phyloP scores from a whole-genome alignment of 2,113 vertebrate species.

The Acanthochromis polyacanthus region DNA sequence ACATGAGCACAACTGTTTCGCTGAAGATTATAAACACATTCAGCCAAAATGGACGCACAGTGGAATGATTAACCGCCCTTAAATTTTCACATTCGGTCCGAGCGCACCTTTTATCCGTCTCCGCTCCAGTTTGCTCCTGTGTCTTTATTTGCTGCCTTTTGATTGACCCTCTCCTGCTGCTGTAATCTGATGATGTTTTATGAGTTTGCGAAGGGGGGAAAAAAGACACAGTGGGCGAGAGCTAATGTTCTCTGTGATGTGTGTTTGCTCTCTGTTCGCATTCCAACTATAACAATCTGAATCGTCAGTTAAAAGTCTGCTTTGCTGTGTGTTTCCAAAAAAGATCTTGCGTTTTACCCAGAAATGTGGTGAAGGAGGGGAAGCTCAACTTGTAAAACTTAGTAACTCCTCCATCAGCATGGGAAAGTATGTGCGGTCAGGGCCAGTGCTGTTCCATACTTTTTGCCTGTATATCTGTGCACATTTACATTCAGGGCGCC shows the following conservation, averaged over 20 bases:
- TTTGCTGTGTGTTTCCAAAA: slow-evolving; percentile 73
- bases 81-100: neutral
- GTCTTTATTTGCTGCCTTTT: slow-evolving; percentile 42
- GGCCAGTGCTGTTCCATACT: slow-evolving; percentile 7
- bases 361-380: slow-evolving; percentile 61
- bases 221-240: slow-evolving; percentile 48
- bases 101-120: neutral
- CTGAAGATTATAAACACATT: neutral
- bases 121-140: neutral
- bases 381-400: slow-evolving; percentile 70
- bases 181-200: slow-evolving; percentile 66
- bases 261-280: slow-evolving; percentile 72
- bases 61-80: neutral
- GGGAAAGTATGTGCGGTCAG: slow-evolving; percentile 74
- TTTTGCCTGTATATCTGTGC: slow-evolving; percentile 8
- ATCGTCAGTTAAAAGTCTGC: slow-evolving; percentile 72
- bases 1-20: neutral
- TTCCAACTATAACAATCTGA: slow-evolving; percentile 80
- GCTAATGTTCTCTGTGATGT: slow-evolving; percentile 75
- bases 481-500: slow-evolving; percentile 1
- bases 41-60: neutral
- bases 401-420: slow-evolving; percentile 58
- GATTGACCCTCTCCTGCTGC: slow-evolving; percentile 58
- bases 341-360: slow-evolving; percentile 57
- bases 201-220: slow-evolving; percentile 26